Base-by-base conservation (phyloP, 37 sponge, comb jelly and placozoan genomes). In the Petrosia ficiformis region DNA sequence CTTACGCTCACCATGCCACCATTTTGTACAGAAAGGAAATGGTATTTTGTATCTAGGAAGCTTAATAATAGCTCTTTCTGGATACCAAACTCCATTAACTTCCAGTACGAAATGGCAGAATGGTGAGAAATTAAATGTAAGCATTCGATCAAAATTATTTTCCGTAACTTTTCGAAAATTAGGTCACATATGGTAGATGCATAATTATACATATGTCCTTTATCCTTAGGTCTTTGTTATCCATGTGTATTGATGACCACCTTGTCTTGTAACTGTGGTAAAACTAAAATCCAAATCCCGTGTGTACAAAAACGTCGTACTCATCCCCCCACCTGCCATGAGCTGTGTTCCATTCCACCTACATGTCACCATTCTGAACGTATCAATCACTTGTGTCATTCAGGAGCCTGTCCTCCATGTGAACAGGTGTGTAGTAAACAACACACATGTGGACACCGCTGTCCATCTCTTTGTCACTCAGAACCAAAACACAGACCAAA, bases 161-260 rank as follows among this genome's bases (percentile, higher is more conserved):
- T n/a, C n/a, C n/a, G n/a, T n/a, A n/a, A n/a, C n/a, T n/a, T n/a
- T n/a, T n/a, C n/a, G n/a, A n/a, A n/a, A n/a, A n/a, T n/a, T n/a
- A n/a, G n/a, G n/a, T n/a, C n/a, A n/a, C n/a, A n/a, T n/a, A n/a
- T n/a, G n/a, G n/a, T n/a, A n/a, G n/a, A n/a, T n/a, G n/a, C n/a
- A n/a, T 26, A 37, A 39, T 11, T 41, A 71, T 42, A 25, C 72
- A 28, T 52, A 71, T 37, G 19, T 37, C 5, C 67, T 37, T 30
- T 38, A 74, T 65, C 66, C 44, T 22, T 84, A 88, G 96, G 95
- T 41, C 86, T 65, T 0, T 97, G 97, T 68, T 97, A 97, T 69
- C 97, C 97, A 0, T 97, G 97, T 71, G 54, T 85, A 2, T 67
- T 79, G 70, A 85, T 79, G 3, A 86, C 75, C 28, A 81, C 70